Evolutionary conservation across 2,888 invertebrate genomes (phyloP).

Genomic region (Phorcus lineatus): DNA sequence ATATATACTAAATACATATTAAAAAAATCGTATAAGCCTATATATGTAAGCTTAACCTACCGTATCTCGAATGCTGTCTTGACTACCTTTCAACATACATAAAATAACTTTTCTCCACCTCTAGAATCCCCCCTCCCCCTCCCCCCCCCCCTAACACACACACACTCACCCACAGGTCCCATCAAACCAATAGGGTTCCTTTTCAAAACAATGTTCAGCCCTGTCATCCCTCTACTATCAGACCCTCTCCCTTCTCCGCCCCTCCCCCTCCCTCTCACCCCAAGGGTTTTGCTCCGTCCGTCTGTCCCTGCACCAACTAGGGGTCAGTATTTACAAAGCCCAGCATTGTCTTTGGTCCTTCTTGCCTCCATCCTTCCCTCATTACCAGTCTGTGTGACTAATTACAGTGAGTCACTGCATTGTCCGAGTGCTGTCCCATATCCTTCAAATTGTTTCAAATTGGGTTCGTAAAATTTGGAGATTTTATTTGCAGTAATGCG

Average conservation of each 20-base stretch:
- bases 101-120: background rate
- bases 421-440: constrained; percentile 2
- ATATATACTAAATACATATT: too few species aligned
- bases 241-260: too few species aligned
- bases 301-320: background rate
- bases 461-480: constrained; percentile 7
- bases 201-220: too few species aligned
- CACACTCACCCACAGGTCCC: too few species aligned
- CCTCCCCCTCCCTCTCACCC: background rate
- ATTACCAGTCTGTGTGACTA: background rate
- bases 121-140: background rate
- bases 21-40: too few species aligned
- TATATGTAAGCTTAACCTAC: too few species aligned
- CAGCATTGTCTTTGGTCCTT: background rate
- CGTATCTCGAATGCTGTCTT: too few species aligned
- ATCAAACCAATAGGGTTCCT: too few species aligned
- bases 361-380: background rate
- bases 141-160: too few species aligned
- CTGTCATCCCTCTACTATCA: too few species aligned
- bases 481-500: constrained; percentile 3
- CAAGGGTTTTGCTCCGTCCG: background rate
- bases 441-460: constrained; percentile 10
- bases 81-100: too few species aligned
- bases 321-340: constrained; percentile 10
- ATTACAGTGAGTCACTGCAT: background rate